These are phyloP conservation scores for Macropus fuliginosus DNA, from an alignment of 2,797 vertebrate species.

Conservation along the genomic window DNA sequence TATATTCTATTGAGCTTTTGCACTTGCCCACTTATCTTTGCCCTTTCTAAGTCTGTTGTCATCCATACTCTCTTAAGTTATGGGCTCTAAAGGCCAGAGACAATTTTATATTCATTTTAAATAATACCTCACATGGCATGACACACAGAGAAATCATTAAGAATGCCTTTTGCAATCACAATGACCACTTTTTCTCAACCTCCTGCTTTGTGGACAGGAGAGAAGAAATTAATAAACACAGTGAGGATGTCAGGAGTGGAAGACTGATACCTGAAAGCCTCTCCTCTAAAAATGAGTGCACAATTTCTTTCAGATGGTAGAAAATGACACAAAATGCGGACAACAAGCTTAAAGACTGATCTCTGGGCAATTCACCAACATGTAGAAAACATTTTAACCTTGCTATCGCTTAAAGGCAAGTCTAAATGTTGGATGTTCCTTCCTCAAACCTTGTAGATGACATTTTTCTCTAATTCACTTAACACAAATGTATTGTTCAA, in stretches of 20 bases:
- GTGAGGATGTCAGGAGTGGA: neutral
- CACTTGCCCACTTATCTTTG: conserved; percentile 31
- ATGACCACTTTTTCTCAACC: conserved; percentile 39
- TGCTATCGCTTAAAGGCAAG: neutral
- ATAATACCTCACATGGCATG: neutral
- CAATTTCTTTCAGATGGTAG: neutral
- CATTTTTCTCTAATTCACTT: neutral
- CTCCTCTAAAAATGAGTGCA: neutral
- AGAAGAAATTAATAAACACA: neutral
- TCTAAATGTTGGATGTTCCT: neutral
- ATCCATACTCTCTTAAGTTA: neutral
- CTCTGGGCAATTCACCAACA: neutral
- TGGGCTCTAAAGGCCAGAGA: neutral
- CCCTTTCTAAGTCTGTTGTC: conserved; percentile 8
- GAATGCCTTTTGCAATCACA: neutral
- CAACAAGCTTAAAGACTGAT: neutral
- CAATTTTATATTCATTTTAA: conserved; percentile 11
- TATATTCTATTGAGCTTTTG: conserved; percentile 11
- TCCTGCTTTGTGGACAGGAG: conserved; percentile 19
- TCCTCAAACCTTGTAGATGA: neutral
- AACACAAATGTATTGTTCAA: neutral
- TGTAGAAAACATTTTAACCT: neutral
- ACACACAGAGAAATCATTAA: neutral
- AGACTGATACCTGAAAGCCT: neutral
- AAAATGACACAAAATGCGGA: neutral